These are phyloP conservation scores for Epizoanthus scotinus DNA, from an alignment of 92 coral and sea anemone species.

Conservation along the genomic window DNA sequence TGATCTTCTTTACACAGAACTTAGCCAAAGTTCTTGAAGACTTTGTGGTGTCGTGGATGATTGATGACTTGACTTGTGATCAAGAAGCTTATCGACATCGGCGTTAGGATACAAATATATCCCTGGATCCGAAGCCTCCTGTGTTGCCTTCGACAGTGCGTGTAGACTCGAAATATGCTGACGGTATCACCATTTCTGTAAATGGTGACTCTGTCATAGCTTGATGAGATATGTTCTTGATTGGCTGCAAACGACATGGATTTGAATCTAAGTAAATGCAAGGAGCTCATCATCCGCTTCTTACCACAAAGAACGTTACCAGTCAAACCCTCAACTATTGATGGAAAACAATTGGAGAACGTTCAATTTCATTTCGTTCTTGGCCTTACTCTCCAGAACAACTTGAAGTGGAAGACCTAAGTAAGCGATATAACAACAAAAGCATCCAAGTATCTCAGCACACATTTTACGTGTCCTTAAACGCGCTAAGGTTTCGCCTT, in stretches of 20 bases:
- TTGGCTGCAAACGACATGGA: slow-evolving; percentile 3
- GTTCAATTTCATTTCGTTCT: background rate
- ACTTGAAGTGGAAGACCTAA: too few relatives aligned
- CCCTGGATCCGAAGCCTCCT: slow-evolving; percentile 7
- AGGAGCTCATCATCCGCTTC: background rate
- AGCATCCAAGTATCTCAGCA: background rate
- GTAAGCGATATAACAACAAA: too few relatives aligned
- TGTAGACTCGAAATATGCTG: slow-evolving; percentile 10
- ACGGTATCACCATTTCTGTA: slow-evolving; percentile 4
- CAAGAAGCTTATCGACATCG: slow-evolving; percentile 1
- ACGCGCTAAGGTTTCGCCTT: too few relatives aligned
- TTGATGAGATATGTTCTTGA: background rate
- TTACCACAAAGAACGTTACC: background rate
- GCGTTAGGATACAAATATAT: background rate
- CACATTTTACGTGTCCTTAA: too few relatives aligned
- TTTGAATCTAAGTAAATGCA: slow-evolving; percentile 20
- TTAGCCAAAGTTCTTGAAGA: too few relatives aligned
- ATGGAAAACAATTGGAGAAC: background rate
- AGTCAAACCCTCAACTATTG: background rate
- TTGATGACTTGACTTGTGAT: slow-evolving; percentile 28
- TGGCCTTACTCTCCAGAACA: background rate
- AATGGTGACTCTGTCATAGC: background rate
- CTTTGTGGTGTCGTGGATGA: slow-evolving; percentile 42
- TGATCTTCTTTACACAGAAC: slow-evolving; percentile 11
- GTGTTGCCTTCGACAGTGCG: background rate